These are phyloP conservation scores for Dasysyrphus tricinctus DNA, from an alignment of 2,888 invertebrate species.

Conservation along the genomic window DNA sequence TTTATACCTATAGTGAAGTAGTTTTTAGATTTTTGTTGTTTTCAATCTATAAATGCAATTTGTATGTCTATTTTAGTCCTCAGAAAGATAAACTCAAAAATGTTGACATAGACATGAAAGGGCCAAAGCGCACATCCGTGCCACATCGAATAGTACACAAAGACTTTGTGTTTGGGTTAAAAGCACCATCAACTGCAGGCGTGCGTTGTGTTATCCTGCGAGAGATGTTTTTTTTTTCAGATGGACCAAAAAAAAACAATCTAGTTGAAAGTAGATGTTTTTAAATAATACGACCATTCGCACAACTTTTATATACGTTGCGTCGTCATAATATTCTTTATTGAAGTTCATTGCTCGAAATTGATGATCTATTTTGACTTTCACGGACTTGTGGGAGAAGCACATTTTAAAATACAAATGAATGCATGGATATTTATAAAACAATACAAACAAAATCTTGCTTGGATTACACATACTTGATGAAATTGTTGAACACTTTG, in stretches of 20 bases:
- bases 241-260: constrained; percentile 2
- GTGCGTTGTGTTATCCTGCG: not conserved
- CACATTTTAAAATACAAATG: constrained; percentile 43
- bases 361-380: constrained; percentile 41
- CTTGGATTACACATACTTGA: too few species aligned
- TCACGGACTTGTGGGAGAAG: constrained; percentile 2
- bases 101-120: constrained; percentile 68
- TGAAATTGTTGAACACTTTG: too few species aligned
- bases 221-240: constrained; percentile 3
- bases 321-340: not conserved
- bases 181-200: constrained; percentile 44
- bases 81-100: constrained; percentile 60
- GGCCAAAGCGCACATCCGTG: constrained; percentile 33
- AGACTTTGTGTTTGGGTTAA: constrained; percentile 31
- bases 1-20: constrained; percentile 14
- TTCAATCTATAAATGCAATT: constrained; percentile 56
- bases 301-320: constrained; percentile 28
- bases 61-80: constrained; percentile 48
- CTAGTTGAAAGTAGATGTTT: constrained; percentile 39
- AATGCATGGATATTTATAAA: not conserved
- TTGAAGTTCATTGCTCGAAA: constrained; percentile 71
- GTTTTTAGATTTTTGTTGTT: constrained; percentile 24
- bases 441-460: too few species aligned
- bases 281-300: constrained; percentile 57
- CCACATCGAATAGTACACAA: constrained; percentile 1